Base-by-base conservation (phyloP, 1,140 invertebrate species). In the Laodelphax striatellus region DNA sequence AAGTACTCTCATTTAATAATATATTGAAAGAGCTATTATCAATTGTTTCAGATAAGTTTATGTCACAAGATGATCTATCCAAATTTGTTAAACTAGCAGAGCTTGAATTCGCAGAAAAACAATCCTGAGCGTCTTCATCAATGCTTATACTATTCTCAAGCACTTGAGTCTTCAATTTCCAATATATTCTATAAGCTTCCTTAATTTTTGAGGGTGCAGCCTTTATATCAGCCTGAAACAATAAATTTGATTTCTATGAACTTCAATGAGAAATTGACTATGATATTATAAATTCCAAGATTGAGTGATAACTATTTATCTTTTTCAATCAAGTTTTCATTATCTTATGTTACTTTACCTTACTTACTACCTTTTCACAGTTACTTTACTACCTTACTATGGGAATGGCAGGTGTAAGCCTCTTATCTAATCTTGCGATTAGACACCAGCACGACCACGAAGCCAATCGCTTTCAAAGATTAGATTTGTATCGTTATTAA, bases 161-260 rank as follows among this genome's bases (percentile, higher is more conserved):
- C 46, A 81, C 81, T 50, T 76, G 74, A 28, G 84, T 86, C 76
- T 90, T 91, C 1, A 90, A 68, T 64, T 85, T 79, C 75, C 86
- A 90, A 71, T 92, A 91, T 64, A 81, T 83, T 72, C 86, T 87
- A 65, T 92, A 92, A 0, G 88, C 84, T 68, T 86, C 77, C 66
- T 82, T 80, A 44, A 90, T 85, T 57, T 80, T 78, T 38, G 73
- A 67, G 17, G 83, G 79, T 21, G 88, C 88, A 71, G 82, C 80
- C 66, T 82, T 82, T 44, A 92, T 89, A 69, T 92, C 88, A 70
- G 84, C 80, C 82, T 87, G 58, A 54, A 76, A 74, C 55, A 52
- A 58, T 28, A 28, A 28, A 28, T n/a, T n/a, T n/a, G n/a, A n/a
- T 28, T 28, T 4, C 2, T 28, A 28, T 28, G 2, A 6, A 28